These are phyloP conservation scores for Malurus alboscapulatus DNA, from an alignment of 2,113 vertebrate species.

Conservation along the genomic window DNA sequence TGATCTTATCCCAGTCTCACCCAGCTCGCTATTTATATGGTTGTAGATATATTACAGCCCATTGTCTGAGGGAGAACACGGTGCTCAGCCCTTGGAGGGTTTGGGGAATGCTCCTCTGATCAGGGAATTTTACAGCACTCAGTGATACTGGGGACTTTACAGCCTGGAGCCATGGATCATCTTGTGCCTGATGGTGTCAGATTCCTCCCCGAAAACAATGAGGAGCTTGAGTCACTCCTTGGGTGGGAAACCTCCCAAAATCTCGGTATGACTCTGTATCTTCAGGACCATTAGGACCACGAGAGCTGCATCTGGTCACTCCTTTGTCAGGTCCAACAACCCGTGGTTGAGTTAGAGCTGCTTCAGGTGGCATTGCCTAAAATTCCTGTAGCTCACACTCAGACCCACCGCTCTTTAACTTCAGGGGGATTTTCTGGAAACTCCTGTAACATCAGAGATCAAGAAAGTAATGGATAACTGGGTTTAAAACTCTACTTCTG, in stretches of 20 bases:
- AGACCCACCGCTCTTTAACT: background rate
- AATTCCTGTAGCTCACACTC: background rate
- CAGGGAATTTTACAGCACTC: slow-evolving; percentile 42
- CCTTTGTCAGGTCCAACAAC: background rate
- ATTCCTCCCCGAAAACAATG: slow-evolving; percentile 40
- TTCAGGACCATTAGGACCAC: background rate
- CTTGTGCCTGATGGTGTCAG: slow-evolving; percentile 36
- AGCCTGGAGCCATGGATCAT: background rate
- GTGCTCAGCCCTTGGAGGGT: slow-evolving; percentile 30
- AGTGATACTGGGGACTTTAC: slow-evolving; percentile 38
- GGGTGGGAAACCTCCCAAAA: slow-evolving; percentile 37
- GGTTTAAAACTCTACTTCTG: background rate
- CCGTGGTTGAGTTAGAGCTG: background rate
- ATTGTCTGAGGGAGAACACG: slow-evolving; percentile 19
- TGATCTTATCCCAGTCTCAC: slow-evolving; percentile 55
- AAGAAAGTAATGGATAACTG: background rate
- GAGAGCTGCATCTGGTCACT: background rate
- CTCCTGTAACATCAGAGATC: background rate
- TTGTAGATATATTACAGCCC: slow-evolving; percentile 41
- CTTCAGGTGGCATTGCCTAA: background rate
- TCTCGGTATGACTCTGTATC: background rate
- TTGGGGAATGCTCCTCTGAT: slow-evolving; percentile 11
- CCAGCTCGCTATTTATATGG: slow-evolving; percentile 42
- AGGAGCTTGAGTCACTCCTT: slow-evolving; percentile 3
- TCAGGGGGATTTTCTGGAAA: background rate